A percentile compares a stretch with the other conserved stretches of the same genome.
phyloP scores from a whole-genome alignment of 2,888 invertebrate species.

The Acrobasis consociella region DNA sequence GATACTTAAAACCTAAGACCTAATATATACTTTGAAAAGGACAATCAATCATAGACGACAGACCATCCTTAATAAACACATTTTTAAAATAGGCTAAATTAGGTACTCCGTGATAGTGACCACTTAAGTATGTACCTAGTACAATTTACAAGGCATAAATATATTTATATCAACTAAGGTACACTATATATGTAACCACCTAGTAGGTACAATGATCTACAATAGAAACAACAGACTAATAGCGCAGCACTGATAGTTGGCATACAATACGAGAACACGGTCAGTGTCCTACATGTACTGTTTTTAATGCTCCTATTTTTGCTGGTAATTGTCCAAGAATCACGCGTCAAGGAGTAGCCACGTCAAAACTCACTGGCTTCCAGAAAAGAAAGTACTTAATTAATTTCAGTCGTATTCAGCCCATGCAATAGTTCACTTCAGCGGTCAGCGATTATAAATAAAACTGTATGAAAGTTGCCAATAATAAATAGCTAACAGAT shows the following conservation, averaged over 20 bases:
- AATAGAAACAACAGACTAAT: conserved; percentile 28
- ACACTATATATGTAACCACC: too few relatives aligned
- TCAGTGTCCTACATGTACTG: conserved; percentile 74
- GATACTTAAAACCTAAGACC: too few relatives aligned
- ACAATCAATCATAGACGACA: too few relatives aligned
- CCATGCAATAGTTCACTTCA: conserved; percentile 58
- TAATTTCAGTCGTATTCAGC: conserved; percentile 68
- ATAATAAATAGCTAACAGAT: conserved; percentile 49
- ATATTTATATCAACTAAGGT: too few relatives aligned
- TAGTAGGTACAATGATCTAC: neutral
- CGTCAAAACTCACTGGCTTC: conserved; percentile 48
- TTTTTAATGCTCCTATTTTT: conserved; percentile 71
- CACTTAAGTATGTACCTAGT: too few relatives aligned
- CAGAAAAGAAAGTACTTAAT: conserved; percentile 62
- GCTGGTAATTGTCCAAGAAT: conserved; percentile 77
- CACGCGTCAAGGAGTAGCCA: conserved; percentile 59
- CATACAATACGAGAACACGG: conserved; percentile 69
- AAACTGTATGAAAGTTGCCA: conserved; percentile 53
- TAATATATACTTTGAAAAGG: too few relatives aligned
- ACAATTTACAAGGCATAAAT: too few relatives aligned
- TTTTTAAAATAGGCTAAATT: too few relatives aligned
- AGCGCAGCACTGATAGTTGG: conserved; percentile 60
- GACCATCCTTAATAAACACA: too few relatives aligned
- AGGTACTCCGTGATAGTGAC: too few relatives aligned
- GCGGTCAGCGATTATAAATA: conserved; percentile 66